Percentiles rank a stretch among this genome's conserved stretches.
Evolutionary conservation across 2,888 invertebrate genomes (phyloP).

Genomic region (Elegia similella): DNA sequence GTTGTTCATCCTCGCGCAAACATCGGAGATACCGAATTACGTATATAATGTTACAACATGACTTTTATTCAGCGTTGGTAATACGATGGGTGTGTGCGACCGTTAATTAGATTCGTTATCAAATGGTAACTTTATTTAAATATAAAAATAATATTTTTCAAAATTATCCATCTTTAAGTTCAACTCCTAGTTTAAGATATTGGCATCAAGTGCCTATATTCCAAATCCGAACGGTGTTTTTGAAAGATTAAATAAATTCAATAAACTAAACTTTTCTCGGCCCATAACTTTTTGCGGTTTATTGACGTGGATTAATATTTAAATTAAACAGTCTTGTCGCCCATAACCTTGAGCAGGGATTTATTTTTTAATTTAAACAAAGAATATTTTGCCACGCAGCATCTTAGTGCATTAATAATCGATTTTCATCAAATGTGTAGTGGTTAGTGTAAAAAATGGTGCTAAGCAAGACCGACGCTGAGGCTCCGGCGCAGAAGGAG

Average conservation of each 20-base stretch:
- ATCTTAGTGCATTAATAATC: background rate
- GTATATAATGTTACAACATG: slow-evolving; percentile 9
- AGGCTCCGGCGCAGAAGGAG: slow-evolving; percentile 42
- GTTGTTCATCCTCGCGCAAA: slow-evolving; percentile 36
- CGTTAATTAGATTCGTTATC: background rate
- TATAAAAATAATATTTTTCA: background rate
- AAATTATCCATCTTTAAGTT: background rate
- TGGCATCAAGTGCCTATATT: too few species aligned
- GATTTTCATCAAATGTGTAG: background rate
- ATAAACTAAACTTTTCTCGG: too few species aligned
- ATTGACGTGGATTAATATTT: too few species aligned
- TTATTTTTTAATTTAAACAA: background rate
- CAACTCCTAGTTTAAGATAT: too few species aligned
- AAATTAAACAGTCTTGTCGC: background rate
- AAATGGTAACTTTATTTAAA: background rate
- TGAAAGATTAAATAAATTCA: too few species aligned
- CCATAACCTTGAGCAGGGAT: background rate
- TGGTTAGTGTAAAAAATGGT: slow-evolving; percentile 40
- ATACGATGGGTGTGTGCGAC: slow-evolving; percentile 8
- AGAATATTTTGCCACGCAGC: background rate
- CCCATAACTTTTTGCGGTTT: too few species aligned
- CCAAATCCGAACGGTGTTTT: too few species aligned
- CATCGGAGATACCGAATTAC: slow-evolving; percentile 17
- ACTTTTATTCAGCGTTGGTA: slow-evolving; percentile 7
- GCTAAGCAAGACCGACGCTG: slow-evolving; percentile 44